Evolutionary conservation across 2,113 vertebrate genomes (phyloP).

Genomic region (Rhagologus leucostigma): DNA sequence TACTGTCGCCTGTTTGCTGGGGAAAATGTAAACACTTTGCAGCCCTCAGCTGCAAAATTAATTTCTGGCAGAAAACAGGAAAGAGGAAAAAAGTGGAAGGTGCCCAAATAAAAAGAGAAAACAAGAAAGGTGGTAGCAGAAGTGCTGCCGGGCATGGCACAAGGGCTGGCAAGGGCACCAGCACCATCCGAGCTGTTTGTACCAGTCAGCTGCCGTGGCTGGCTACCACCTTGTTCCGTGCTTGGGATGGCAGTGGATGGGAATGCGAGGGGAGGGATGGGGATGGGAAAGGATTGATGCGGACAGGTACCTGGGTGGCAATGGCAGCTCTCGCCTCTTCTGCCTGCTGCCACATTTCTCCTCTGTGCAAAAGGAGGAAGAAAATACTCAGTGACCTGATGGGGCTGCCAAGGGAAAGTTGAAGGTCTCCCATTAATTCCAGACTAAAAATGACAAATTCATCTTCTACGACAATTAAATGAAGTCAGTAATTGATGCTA

Average conservation of each 20-base stretch:
- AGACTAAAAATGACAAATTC: conserved; percentile 88
- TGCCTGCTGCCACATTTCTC: background rate
- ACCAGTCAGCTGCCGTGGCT: background rate
- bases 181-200: background rate
- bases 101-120: background rate
- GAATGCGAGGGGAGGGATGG: background rate
- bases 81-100: conserved; percentile 37
- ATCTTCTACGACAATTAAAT: conserved; percentile 89
- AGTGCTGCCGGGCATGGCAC: rapidly evolving
- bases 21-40: conserved; percentile 90
- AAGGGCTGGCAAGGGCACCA: background rate
- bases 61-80: conserved; percentile 78
- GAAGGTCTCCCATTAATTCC: conserved; percentile 87
- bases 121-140: background rate
- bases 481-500: conserved; percentile 90
- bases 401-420: conserved; percentile 82
- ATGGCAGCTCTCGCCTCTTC: background rate
- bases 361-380: conserved; percentile 2
- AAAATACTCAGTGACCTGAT: conserved; percentile 50
- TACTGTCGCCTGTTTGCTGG: conserved; percentile 93
- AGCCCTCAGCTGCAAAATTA: conserved; percentile 83
- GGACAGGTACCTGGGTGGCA: background rate
- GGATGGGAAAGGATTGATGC: background rate
- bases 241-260: background rate
- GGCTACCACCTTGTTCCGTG: background rate